Conservation (phyloP, 1,140 invertebrate genomes). For the Drosophila neocordata region DNA sequence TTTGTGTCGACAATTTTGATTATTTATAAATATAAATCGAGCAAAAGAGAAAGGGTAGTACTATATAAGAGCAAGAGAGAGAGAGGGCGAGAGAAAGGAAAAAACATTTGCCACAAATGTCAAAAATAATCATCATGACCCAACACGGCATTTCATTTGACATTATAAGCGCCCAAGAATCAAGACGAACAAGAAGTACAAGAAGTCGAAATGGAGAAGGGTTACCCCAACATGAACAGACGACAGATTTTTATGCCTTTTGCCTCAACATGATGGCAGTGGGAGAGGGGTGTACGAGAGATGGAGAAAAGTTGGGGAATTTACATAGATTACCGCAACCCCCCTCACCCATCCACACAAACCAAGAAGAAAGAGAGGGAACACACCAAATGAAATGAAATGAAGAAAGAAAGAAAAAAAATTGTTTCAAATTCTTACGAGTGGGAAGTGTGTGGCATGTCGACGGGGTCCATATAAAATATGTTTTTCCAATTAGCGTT, state of each 20-base stretch:
- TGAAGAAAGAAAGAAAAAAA: constrained; percentile 25
- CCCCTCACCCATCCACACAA: background rate
- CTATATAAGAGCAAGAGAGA: background rate
- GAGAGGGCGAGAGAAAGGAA: background rate
- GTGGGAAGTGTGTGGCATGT: constrained; percentile 67
- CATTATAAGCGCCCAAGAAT: constrained; percentile 46
- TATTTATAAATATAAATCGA: constrained; percentile 70
- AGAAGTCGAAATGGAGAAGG: constrained; percentile 9
- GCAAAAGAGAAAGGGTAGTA: background rate
- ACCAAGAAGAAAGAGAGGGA: background rate
- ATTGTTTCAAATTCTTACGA: constrained; percentile 75
- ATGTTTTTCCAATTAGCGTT: constrained; percentile 80
- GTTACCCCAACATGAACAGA: constrained; percentile 6
- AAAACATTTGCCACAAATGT: constrained; percentile 78
- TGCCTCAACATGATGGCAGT: background rate
- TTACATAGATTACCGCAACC: background rate
- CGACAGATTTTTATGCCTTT: constrained; percentile 18
- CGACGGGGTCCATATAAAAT: constrained; percentile 71
- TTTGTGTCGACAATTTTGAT: constrained; percentile 50
- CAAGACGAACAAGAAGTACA: constrained; percentile 7
- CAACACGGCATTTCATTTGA: constrained; percentile 76
- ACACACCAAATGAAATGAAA: background rate
- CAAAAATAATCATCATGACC: constrained; percentile 76
- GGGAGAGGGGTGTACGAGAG: no score
- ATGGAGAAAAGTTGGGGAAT: background rate